These are phyloP conservation scores for Nesoenas mayeri DNA, from an alignment of 2,113 vertebrate genomes.

Conservation along the genomic window DNA sequence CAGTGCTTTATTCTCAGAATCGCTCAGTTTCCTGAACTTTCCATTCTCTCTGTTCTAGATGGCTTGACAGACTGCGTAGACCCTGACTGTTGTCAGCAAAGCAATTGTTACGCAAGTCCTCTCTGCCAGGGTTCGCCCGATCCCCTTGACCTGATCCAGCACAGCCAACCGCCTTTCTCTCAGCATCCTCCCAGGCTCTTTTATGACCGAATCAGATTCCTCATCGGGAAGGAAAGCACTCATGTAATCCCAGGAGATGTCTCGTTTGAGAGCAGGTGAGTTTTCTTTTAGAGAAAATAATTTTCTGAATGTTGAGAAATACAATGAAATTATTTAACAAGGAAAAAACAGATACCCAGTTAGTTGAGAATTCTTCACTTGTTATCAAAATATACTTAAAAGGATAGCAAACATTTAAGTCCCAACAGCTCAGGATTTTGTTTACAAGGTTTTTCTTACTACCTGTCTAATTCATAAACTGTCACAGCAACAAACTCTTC, in stretches of 20 bases:
- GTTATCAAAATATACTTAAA: neutral
- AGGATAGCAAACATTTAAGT: neutral
- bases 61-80: constrained; percentile 95
- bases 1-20: neutral
- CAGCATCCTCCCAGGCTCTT: constrained; percentile 87
- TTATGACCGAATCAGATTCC: constrained; percentile 91
- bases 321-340: neutral
- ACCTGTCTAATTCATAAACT: neutral
- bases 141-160: constrained; percentile 92
- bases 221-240: constrained; percentile 92
- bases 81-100: constrained; percentile 95
- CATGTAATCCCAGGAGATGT: constrained; percentile 92
- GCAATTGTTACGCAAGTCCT: constrained; percentile 88
- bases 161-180: constrained; percentile 81
- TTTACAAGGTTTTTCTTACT: neutral
- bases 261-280: constrained; percentile 93
- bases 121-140: constrained; percentile 96
- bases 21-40: neutral
- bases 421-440: neutral
- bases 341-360: neutral
- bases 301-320: neutral
- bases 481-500: neutral
- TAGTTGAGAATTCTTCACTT: neutral
- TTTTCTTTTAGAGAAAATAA: neutral
- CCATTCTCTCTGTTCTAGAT: constrained; percentile 74